Evolutionary conservation across 1,140 invertebrate species (phyloP).

Genomic region (Drosophila punjabiensis): DNA sequence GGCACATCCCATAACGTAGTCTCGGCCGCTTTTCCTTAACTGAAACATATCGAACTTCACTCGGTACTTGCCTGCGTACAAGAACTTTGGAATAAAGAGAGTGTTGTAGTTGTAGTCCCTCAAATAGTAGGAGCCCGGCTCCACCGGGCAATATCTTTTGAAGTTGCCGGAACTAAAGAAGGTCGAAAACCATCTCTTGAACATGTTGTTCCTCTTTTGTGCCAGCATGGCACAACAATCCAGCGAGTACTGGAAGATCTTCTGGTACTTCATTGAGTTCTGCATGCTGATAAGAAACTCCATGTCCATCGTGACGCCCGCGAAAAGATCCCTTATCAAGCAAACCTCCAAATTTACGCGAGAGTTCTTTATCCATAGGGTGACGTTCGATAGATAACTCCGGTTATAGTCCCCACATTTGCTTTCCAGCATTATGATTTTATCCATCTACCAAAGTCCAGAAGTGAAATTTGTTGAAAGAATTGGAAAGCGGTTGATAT

Average conservation of each 20-base stretch:
- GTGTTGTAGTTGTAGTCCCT: conserved; percentile 45
- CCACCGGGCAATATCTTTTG: conserved; percentile 37
- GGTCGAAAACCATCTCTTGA: conserved; percentile 52
- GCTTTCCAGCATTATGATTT: conserved; percentile 16
- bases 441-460: conserved; percentile 1
- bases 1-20: conserved; percentile 43
- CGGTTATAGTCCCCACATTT: conserved; percentile 35
- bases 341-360: conserved; percentile 43
- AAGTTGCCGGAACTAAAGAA: conserved; percentile 46
- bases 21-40: background rate
- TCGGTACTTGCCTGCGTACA: conserved; percentile 37
- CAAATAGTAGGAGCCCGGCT: conserved; percentile 36
- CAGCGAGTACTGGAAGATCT: conserved; percentile 54
- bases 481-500: background rate
- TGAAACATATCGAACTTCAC: conserved; percentile 37
- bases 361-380: conserved; percentile 14
- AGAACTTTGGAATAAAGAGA: conserved; percentile 43
- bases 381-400: conserved; percentile 51
- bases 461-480: no score
- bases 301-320: conserved; percentile 45
- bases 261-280: conserved; percentile 46
- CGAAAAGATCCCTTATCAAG: conserved; percentile 23
- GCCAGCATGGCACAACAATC: conserved; percentile 60
- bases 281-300: conserved; percentile 51
- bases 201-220: conserved; percentile 42